These are phyloP conservation scores for Oryzias dopingdopingensis DNA, from an alignment of 2,797 vertebrate species.

Conservation along the genomic window DNA sequence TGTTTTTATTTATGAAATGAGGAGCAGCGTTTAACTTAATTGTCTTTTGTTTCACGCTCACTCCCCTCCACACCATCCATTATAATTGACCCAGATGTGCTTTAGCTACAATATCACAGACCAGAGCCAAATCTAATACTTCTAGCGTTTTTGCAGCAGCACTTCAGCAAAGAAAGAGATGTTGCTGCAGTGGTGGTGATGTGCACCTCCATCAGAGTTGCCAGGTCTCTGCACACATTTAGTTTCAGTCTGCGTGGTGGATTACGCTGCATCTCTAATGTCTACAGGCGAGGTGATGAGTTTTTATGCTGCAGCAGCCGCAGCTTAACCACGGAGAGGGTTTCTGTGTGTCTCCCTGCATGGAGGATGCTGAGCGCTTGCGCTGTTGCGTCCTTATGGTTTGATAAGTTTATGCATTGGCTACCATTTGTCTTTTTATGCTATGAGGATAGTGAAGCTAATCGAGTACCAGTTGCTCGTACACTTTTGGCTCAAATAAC, in stretches of 20 bases:
- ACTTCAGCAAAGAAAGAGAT: conserved; percentile 8
- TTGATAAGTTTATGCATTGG: no score
- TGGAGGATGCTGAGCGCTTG: no score
- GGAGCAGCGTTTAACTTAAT: no score
- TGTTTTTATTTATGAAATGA: no score
- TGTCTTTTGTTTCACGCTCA: no score
- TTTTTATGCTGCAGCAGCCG: conserved; percentile 42
- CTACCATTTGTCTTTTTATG: no score
- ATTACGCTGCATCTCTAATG: conserved; percentile 63
- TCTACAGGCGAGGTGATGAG: conserved; percentile 56
- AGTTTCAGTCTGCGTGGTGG: conserved; percentile 27
- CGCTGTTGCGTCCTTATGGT: no score
- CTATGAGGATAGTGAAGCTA: no score
- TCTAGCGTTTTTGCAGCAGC: neutral
- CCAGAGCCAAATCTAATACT: conserved; percentile 8
- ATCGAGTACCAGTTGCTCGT: no score
- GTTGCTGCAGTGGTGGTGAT: conserved; percentile 47
- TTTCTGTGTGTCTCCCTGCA: neutral
- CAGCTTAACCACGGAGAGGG: conserved; percentile 26
- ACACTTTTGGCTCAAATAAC: no score
- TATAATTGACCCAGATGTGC: neutral
- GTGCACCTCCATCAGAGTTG: conserved; percentile 34
- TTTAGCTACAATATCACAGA: conserved; percentile 5
- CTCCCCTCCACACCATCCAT: no score
- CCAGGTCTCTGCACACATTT: conserved; percentile 45